A percentile compares a stretch with the other conserved stretches of the same genome.
Conservation (phyloP, 1,140 invertebrate species). For the Megalopta genalis region DNA sequence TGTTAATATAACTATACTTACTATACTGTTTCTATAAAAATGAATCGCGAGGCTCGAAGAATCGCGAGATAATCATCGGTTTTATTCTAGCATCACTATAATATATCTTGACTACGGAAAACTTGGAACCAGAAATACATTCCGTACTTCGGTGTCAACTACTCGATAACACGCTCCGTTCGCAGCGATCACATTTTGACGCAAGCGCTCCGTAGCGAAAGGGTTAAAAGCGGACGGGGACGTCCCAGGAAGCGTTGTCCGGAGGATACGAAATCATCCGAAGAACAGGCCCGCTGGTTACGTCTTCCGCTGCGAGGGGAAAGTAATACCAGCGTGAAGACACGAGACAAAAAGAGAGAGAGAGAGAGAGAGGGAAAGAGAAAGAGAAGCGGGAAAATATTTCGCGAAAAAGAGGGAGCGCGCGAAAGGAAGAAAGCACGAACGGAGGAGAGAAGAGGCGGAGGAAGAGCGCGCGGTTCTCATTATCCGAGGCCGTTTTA, state of each 20-base stretch:
- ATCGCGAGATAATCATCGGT: too few species aligned
- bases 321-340: slow-evolving; percentile 36
- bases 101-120: too few species aligned
- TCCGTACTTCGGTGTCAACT: too few species aligned
- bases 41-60: too few species aligned
- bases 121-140: too few species aligned
- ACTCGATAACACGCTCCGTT: too few species aligned
- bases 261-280: slow-evolving; percentile 34
- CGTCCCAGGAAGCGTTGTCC: not conserved
- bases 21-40: too few species aligned
- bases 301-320: slow-evolving; percentile 3
- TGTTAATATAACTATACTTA: too few species aligned
- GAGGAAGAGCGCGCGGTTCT: slow-evolving; percentile 60
- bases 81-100: too few species aligned
- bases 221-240: not conserved
- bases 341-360: not conserved
- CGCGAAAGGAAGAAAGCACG: slow-evolving; percentile 28
- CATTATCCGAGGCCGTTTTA: slow-evolving; percentile 70
- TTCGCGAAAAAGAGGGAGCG: not conserved
- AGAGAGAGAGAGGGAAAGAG: not conserved
- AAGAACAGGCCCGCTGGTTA: slow-evolving; percentile 18
- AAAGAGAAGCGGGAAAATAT: not conserved
- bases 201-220: too few species aligned
- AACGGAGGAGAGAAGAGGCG: slow-evolving; percentile 10
- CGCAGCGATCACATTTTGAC: too few species aligned